These are phyloP conservation scores for Megaceryle alcyon DNA, from an alignment of 2,797 vertebrate species.

Conservation along the genomic window DNA sequence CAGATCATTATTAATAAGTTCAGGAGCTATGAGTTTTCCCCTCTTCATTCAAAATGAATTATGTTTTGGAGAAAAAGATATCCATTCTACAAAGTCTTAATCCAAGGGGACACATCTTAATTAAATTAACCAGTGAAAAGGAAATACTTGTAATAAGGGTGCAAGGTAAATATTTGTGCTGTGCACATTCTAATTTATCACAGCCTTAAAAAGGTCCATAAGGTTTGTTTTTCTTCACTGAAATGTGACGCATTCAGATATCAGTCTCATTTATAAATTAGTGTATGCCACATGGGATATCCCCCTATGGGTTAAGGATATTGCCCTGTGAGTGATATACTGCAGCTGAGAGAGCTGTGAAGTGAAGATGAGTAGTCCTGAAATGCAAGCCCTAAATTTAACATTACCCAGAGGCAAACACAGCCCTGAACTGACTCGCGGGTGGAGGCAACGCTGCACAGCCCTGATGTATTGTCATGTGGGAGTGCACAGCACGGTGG, in stretches of 20 bases:
- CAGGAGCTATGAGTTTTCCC: slow-evolving; percentile 53
- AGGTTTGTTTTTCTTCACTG: slow-evolving; percentile 71
- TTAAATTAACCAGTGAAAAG: slow-evolving; percentile 73
- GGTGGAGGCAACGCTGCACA: background rate
- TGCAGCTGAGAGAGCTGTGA: slow-evolving; percentile 66
- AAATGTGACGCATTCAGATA: slow-evolving; percentile 65
- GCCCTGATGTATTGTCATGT: background rate
- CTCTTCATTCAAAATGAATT: slow-evolving; percentile 58
- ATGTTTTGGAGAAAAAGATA: slow-evolving; percentile 46
- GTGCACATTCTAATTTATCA: slow-evolving; percentile 73
- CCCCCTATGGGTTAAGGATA: slow-evolving; percentile 35
- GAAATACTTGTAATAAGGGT: slow-evolving; percentile 76
- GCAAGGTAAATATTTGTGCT: slow-evolving; percentile 72
- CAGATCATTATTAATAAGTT: slow-evolving; percentile 49
- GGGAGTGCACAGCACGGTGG: background rate
- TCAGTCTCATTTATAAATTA: slow-evolving; percentile 74
- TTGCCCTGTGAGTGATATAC: slow-evolving; percentile 59
- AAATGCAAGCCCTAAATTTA: slow-evolving; percentile 15
- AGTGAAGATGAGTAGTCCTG: slow-evolving; percentile 34
- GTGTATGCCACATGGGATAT: slow-evolving; percentile 41
- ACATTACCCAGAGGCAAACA: slow-evolving; percentile 19
- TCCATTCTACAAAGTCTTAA: slow-evolving; percentile 54
- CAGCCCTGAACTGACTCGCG: background rate
- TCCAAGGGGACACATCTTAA: slow-evolving; percentile 70
- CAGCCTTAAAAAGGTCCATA: slow-evolving; percentile 64